Evolutionary conservation across 1,140 invertebrate species (phyloP), one percentile per base, ranked within the genome.

Genomic region (Pseudomyrmex flavicornis): DNA sequence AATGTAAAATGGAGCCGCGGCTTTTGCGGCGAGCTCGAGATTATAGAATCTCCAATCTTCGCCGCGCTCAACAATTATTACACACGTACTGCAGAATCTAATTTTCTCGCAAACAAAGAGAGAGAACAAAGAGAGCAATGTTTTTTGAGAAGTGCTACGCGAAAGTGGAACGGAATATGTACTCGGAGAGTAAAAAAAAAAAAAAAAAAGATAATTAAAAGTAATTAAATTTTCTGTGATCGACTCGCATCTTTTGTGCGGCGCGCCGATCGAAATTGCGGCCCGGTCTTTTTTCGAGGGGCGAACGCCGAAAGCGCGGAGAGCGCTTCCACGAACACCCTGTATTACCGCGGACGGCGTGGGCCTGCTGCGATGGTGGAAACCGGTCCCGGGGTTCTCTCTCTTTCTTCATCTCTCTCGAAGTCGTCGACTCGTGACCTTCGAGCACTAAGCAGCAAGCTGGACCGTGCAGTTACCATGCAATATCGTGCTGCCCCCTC

Each of bases 341-440:
- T 86, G 84, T 89, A 88, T 85, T 72, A 88, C 46, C 74, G 69
- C 85, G 85, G 88, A 84, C 88, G 89, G 90, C 87, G 91, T 87
- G 89, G 86, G 80, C 87, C 75, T 65, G 76, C 44, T 35, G 35
- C 35, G 35, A 35, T 7, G 35, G 68, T 83, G 88, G 91, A 92
- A 94, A 94, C 93, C 93, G 93, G 94, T 94, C 93, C 87, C 77
- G 52, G 68, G 62, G 62, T 85, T 70, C 82, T 89, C 82, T 89
- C 80, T 88, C 44, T 89, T 76, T 89, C 80, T 88, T 22, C 76
- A 89, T 7, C 35, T 89, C 82, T 89, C 80, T 88, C 44, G 82
- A 89, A 93, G 92, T 94, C 92, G 92, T 88, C 93, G 92, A 94
- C 93, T 93, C 91, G 92, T 94, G 93, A 94, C 94, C 93, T 94